Base-by-base conservation (phyloP, 2,888 invertebrate species). In the Athalia cordata region DNA sequence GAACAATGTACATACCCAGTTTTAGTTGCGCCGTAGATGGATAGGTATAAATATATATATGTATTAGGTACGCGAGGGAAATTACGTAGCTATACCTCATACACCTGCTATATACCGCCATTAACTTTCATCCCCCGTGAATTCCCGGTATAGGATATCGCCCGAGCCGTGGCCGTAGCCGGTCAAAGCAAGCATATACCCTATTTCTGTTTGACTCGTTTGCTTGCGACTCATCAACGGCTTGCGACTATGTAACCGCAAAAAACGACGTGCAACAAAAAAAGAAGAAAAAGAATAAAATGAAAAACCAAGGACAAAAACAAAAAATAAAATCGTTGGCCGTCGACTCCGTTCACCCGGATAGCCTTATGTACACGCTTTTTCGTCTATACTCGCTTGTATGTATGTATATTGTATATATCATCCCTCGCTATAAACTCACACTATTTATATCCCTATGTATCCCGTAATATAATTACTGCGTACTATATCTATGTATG, bases 41-140 rank as follows among this genome's bases (percentile, higher is more conserved):
- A 29, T 29, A 29, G 29, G 29, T 29, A 29, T 29, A 29, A 29
- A 29, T 29, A 29, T 29, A 29, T 43, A 64, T 29, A 64, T 59
- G 67, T 50, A 13, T 50, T 50, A 6, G 15, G 50, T 29, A 47
- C 50, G 67, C 70, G 45, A 72, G 59, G 72, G 72, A 72, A 72
- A 72, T 59, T 72, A 72, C 72, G 47, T 57, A 29, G 29, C 29
- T 29, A 29, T 29, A 29, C 29, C 2, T 29, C 29, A 29, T 29
- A 29, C 29, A 29, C 29, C 29, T 29, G 2, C 29, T 29, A 29
- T 29, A 29, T 29, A 70, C 43, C n/a, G 45, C 70, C 57, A 57
- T 70, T 55, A 52, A 70, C 70, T 57, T 45, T 57, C 45, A 55
- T 52, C 55, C 49, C 70, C 13, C 43, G 70, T 13, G 57, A 70